A percentile compares a stretch with the other conserved stretches of the same genome.
Evolutionary conservation across 2,888 invertebrate species (phyloP).

Genomic region (Phengaris alcon): DNA sequence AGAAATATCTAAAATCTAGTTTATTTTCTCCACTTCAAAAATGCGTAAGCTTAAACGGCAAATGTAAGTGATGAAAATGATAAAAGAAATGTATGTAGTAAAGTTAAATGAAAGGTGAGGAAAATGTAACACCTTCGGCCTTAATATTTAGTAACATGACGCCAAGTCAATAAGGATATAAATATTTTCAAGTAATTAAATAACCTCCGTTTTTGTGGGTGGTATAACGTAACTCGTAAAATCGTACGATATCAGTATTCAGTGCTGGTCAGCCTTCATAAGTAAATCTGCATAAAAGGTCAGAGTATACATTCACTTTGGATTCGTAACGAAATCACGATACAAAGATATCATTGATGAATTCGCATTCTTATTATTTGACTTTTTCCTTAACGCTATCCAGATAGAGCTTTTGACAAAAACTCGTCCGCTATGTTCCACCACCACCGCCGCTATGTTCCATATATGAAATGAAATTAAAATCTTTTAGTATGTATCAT

Average conservation of each 20-base stretch:
- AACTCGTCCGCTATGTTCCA: too few species aligned
- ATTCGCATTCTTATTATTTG: not conserved
- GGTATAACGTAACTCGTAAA: conserved; percentile 20
- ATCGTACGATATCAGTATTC: conserved; percentile 32
- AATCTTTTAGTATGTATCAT: too few species aligned
- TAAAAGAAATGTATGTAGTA: not conserved
- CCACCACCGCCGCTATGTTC: too few species aligned
- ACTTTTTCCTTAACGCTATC: not conserved
- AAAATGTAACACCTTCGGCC: not conserved
- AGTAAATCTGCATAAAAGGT: conserved; percentile 34
- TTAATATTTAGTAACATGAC: not conserved
- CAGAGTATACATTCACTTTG: conserved; percentile 36
- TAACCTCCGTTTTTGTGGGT: conserved; percentile 3
- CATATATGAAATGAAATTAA: too few species aligned
- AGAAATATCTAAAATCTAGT: too few species aligned
- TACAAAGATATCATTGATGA: conserved; percentile 8
- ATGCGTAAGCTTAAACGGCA: too few species aligned
- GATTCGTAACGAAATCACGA: conserved; percentile 23
- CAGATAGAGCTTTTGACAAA: too few species aligned
- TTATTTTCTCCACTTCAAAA: too few species aligned
- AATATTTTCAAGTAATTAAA: not conserved
- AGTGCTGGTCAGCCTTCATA: conserved; percentile 29
- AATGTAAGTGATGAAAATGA: not conserved
- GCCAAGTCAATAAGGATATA: conserved; percentile 9
- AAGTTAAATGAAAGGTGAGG: not conserved